Evolutionary conservation across 1,140 invertebrate species (phyloP), one percentile per base, ranked within the genome.

Genomic region (Danaus melanippus): DNA sequence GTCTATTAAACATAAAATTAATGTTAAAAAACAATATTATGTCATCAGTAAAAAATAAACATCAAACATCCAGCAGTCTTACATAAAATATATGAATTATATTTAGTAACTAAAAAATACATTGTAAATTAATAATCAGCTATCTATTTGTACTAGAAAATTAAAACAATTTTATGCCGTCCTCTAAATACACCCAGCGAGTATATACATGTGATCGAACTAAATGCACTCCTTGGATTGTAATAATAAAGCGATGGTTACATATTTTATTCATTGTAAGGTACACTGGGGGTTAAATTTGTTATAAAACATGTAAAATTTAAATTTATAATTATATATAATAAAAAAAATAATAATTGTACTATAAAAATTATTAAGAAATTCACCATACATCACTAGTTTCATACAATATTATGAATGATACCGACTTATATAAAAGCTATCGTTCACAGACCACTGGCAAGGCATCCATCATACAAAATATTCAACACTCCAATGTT

Each of bases 401-500:
- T 32, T 7, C 21, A 59, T 53, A 56, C 10, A 50, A 50, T 50
- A 59, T 50, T 45, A 53, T 48, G 45, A 32, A 32, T 32, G 21
- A 4, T 7, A 32, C 15, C 32, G 15, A 58, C 10, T 46, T 47
- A 15, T 46, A 10, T 10, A 12, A 49, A 43, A 55, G 46, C 10
- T 15, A 17, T 50, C 9, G 12, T 42, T 59, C 47, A 59, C 52
- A 54, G 51, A 59, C 32, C 46, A 55, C 39, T 60, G 58, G 58
- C 58, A 60, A 60, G 58, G 53, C 40, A 45, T 42, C 32, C 15
- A 12, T 57, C 46, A 49, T 32, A 32, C 21, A 32, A 32, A 21
- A 32, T 32, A 32, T 32, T 32, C 21, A 32, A 32, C 6, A 32
- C 21, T 32, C 21, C 21, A 32, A 32, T 32, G 21, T 32, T 32